Conservation (phyloP, 1,140 invertebrate species). For the Aethina tumida region DNA sequence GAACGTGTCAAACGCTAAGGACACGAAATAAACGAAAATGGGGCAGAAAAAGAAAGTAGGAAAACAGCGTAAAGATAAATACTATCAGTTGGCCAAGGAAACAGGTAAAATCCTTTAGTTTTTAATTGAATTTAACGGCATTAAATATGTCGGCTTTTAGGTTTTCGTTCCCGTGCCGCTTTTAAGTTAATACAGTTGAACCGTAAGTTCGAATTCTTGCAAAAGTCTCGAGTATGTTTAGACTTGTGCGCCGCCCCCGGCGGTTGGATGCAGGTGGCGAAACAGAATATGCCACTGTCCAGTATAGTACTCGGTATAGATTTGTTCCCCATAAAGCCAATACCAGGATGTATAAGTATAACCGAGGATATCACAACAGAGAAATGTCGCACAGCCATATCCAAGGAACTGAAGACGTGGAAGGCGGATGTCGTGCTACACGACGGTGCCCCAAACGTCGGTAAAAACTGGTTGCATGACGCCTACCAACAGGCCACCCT, state of each 20-base stretch:
- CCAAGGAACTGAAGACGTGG: slow-evolving; percentile 84
- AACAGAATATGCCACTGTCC: slow-evolving; percentile 95
- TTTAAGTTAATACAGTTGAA: slow-evolving; percentile 99
- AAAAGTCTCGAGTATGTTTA: slow-evolving; percentile 90
- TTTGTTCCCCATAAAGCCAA: slow-evolving; percentile 89
- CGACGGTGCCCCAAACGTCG: slow-evolving; percentile 98
- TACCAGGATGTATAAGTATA: slow-evolving; percentile 82
- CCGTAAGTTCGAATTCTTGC: slow-evolving; percentile 93
- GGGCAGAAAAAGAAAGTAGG: slow-evolving; percentile 95
- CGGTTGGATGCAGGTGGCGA: slow-evolving; percentile 99
- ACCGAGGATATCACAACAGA: slow-evolving; percentile 96
- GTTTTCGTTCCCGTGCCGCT: slow-evolving; percentile 92
- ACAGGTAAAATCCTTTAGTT: slow-evolving; percentile 58
- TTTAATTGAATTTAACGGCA: background rate
- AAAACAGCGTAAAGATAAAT: slow-evolving; percentile 97
- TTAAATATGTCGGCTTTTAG: slow-evolving; percentile 42
- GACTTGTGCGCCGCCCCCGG: slow-evolving; percentile 99
- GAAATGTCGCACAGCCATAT: slow-evolving; percentile 68
- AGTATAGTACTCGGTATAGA: slow-evolving; percentile 92
- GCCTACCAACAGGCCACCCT: slow-evolving; percentile 90
- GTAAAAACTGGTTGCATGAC: slow-evolving; percentile 95
- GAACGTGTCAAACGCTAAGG: background rate
- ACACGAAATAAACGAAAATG: slow-evolving; percentile 48
- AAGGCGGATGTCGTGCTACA: slow-evolving; percentile 95
- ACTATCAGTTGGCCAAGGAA: slow-evolving; percentile 97